A percentile compares a stretch with the other conserved stretches of the same genome.
These are phyloP conservation scores for Thera britannica DNA, from an alignment of 2,888 invertebrate species.

Conservation along the genomic window DNA sequence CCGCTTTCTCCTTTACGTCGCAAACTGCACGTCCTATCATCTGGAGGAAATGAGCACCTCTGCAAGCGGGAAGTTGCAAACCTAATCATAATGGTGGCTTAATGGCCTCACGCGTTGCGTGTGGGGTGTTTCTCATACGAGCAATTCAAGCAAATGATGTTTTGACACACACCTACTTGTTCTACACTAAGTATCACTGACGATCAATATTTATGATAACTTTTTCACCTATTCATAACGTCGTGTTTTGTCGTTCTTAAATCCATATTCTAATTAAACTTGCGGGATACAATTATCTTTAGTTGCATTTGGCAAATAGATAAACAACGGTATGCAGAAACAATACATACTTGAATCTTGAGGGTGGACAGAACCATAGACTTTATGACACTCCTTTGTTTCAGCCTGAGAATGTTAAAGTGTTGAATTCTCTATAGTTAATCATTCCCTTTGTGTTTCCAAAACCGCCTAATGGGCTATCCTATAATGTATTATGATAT, in stretches of 20 bases:
- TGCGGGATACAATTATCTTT: not conserved
- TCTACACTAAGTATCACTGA: constrained; percentile 15
- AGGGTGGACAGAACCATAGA: too few species aligned
- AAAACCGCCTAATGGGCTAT: too few species aligned
- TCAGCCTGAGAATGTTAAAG: too few species aligned
- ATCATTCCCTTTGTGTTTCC: too few species aligned
- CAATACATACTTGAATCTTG: too few species aligned
- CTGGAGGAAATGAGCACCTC: constrained; percentile 36
- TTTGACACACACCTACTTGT: constrained; percentile 1
- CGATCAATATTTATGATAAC: constrained; percentile 21
- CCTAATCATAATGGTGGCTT: constrained; percentile 37
- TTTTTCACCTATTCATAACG: not conserved
- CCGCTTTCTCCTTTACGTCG: constrained; percentile 26
- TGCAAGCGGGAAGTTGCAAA: constrained; percentile 38
- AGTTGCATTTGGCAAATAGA: not conserved
- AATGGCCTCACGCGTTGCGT: constrained; percentile 32
- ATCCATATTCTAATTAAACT: not conserved
- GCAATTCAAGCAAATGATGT: constrained; percentile 20
- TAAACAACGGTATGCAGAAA: too few species aligned
- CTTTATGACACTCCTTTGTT: too few species aligned
- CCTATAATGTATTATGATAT: too few species aligned
- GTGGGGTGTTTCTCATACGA: constrained; percentile 26
- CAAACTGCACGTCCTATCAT: constrained; percentile 30
- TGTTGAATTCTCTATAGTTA: too few species aligned
- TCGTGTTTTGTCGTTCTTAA: not conserved